Evolutionary conservation across 2,888 invertebrate species (phyloP), one percentile per base, ranked within the genome.

Genomic region (Cryptocephalus primarius): DNA sequence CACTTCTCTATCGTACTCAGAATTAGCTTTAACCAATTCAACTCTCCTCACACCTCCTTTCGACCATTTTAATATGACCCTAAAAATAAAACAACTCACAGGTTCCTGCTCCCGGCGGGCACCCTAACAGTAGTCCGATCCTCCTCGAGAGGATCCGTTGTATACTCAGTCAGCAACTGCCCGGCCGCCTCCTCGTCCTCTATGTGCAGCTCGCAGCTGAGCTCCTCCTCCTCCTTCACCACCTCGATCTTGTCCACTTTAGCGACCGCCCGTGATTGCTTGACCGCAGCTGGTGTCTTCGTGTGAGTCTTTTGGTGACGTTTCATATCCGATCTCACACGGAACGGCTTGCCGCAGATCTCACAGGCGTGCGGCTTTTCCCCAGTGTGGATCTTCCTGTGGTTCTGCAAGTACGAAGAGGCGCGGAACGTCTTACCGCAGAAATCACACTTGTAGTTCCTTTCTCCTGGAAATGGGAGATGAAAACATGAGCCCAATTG

Each of bases 341-440:
- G 78, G 72, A 92, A 92, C 31, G 82, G 80, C 63, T 89, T 91
- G 0, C 80, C 82, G 64, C 91, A 91, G 1, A 83, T 73, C 1
- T 75, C 70, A 59, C 89, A 89, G 8, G 79, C 75, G 68, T 87
- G 82, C 0, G 89, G 88, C 54, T 83, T 85, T 62, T 85, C 87
- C 3, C 85, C 90, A 12, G 91, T 91, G 60, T 91, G 91, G 47
- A 88, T 88, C 52, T 88, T 75, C 58, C 88, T 77, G 67, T 92
- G 91, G 60, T 83, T 86, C 59, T 87, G 83, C 9, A 90, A 67
- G 71, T 91, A 91, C 8, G 87, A 88, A 41, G 88, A 87, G 9
- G 91, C 89, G 39, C 91, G 74, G 72, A 92, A 92, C 14, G 82
- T 79, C 69, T 89, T 91, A 51, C 75, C 76, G 64, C 91, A 92